A percentile compares a stretch with the other conserved stretches of the same genome.
Conservation (phyloP, 2,888 invertebrate genomes). For the Reticulitermes lucifugus region DNA sequence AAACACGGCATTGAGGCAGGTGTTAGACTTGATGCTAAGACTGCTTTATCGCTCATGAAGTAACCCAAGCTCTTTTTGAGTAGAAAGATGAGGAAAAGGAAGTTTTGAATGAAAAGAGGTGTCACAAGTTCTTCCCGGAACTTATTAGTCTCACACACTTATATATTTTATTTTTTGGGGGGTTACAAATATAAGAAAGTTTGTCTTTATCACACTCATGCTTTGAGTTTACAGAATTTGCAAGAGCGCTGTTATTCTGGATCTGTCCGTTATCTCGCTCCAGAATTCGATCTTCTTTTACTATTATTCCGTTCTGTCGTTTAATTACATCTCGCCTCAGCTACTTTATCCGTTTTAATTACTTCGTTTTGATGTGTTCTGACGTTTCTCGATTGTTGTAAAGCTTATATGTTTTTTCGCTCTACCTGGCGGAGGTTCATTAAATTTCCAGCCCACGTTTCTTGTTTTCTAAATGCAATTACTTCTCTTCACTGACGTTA, state of each 20-base stretch:
- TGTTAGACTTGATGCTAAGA: too few relatives aligned
- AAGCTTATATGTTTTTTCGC: slow-evolving; percentile 16
- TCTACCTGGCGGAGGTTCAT: slow-evolving; percentile 4
- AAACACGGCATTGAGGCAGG: too few relatives aligned
- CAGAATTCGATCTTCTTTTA: slow-evolving; percentile 34
- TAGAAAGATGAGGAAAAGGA: too few relatives aligned
- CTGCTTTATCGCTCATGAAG: too few relatives aligned
- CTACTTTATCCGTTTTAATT: slow-evolving; percentile 43
- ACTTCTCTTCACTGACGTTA: neutral
- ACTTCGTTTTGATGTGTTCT: slow-evolving; percentile 27
- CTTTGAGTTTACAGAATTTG: neutral
- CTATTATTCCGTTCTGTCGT: slow-evolving; percentile 23
- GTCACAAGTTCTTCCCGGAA: too few relatives aligned
- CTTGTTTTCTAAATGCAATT: neutral
- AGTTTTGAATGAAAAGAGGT: too few relatives aligned
- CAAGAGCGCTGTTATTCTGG: neutral
- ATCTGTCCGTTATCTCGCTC: slow-evolving; percentile 20
- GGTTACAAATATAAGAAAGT: too few relatives aligned
- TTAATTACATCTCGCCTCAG: slow-evolving; percentile 28
- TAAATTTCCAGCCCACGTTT: neutral
- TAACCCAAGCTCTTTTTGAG: too few relatives aligned
- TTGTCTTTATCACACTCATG: neutral
- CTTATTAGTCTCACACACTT: too few relatives aligned
- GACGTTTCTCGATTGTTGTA: slow-evolving; percentile 34
- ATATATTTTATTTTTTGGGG: too few relatives aligned